phyloP scores from a whole-genome alignment of 37 sponge, comb jelly and placozoan species.

The Lycopodina hypogea region DNA sequence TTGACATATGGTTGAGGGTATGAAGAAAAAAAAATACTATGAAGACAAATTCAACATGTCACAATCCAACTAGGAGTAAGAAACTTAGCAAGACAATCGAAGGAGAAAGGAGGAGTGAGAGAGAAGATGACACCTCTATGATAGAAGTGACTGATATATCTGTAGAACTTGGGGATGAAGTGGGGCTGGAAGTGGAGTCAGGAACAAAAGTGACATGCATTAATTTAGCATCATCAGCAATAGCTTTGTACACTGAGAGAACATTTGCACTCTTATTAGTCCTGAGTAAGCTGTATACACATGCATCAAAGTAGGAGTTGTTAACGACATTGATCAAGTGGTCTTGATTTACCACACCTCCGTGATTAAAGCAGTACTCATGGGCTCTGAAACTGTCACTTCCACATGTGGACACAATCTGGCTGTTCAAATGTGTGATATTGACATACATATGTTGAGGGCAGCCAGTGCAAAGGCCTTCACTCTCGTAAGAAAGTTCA shows the following conservation, averaged over 20 bases:
- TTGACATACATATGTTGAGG: slow-evolving; percentile 24
- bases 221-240: background rate
- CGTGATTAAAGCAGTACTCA: slow-evolving; percentile 8
- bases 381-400: background rate
- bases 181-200: background rate
- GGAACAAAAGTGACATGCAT: no score
- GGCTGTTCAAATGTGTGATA: background rate
- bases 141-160: background rate
- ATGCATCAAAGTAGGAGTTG: slow-evolving; percentile 3
- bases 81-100: background rate
- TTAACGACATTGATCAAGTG: background rate
- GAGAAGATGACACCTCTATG: background rate
- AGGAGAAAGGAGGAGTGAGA: background rate
- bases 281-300: slow-evolving; percentile 1
- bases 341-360: background rate
- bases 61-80: no score
- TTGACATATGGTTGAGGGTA: no score
- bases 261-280: background rate
- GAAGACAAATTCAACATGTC: no score
- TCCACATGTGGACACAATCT: background rate
- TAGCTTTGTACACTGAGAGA: slow-evolving; percentile 3
- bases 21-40: no score
- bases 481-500: slow-evolving; percentile 1
- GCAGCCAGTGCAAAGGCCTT: slow-evolving; percentile 53
- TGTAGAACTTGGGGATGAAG: no score